These are phyloP conservation scores for Gymnosoma rotundatum DNA, from an alignment of 2,888 invertebrate genomes.

Conservation along the genomic window DNA sequence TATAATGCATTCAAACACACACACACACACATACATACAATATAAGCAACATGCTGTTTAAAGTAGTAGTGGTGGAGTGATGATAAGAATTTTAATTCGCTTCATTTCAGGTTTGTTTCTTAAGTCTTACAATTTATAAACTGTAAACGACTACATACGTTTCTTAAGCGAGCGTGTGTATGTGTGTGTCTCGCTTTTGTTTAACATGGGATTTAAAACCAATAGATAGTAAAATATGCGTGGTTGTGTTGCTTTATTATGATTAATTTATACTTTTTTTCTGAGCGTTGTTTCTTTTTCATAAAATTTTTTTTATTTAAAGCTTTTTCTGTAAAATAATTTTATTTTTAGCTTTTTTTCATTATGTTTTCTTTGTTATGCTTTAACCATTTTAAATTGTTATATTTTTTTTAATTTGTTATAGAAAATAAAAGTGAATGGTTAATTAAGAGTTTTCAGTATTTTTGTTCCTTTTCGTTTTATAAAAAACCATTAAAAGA, in stretches of 20 bases:
- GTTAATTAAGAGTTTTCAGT: slow-evolving; percentile 54
- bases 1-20: slow-evolving; percentile 34
- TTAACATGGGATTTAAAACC: slow-evolving; percentile 29
- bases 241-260: slow-evolving; percentile 38
- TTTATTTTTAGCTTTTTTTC: slow-evolving; percentile 42
- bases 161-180: slow-evolving; percentile 11
- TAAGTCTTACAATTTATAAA: slow-evolving; percentile 42
- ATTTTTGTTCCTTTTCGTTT: slow-evolving; percentile 20
- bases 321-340: slow-evolving; percentile 30
- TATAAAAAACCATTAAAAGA: slow-evolving; percentile 48
- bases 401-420: slow-evolving; percentile 52
- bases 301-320: slow-evolving; percentile 34
- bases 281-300: slow-evolving; percentile 42
- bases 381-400: slow-evolving; percentile 54
- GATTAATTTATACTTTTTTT: slow-evolving; percentile 53
- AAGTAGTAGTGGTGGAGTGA: slow-evolving; percentile 48
- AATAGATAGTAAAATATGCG: slow-evolving; percentile 53
- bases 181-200: slow-evolving; percentile 25
- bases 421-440: slow-evolving; percentile 77
- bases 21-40: slow-evolving; percentile 10
- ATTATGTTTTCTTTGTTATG: slow-evolving; percentile 42
- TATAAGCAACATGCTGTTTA: not conserved
- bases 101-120: slow-evolving; percentile 67
- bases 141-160: slow-evolving; percentile 10
- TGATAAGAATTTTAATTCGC: slow-evolving; percentile 77